Conservation (phyloP, 2,797 vertebrate genomes). For the Sebastes trivittatus region DNA sequence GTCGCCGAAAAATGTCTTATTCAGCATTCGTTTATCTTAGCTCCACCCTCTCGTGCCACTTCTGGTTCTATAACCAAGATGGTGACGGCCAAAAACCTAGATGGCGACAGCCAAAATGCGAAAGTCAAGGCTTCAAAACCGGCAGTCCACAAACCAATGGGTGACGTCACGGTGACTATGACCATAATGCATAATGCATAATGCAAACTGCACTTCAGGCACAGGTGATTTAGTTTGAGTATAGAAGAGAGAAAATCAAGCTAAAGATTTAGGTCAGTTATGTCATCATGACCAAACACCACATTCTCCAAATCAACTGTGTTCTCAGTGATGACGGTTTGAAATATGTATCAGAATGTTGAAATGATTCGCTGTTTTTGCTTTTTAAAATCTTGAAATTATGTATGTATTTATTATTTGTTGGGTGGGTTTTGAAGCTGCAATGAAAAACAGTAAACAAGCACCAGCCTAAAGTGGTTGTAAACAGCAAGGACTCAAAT, state of each 20-base stretch:
- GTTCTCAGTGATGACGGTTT: background rate
- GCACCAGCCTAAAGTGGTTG: background rate
- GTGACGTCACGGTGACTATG: background rate
- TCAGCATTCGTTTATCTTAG: background rate
- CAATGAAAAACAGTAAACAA: background rate
- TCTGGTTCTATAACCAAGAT: background rate
- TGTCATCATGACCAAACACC: background rate
- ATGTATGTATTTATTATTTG: background rate
- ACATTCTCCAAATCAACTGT: background rate
- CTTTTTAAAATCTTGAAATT: background rate
- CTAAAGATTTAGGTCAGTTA: background rate
- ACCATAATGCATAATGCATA: background rate
- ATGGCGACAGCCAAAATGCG: background rate
- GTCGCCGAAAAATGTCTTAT: background rate
- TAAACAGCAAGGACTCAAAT: background rate
- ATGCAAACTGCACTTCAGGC: background rate
- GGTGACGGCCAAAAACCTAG: background rate
- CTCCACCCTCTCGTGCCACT: background rate
- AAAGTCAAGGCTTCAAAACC: background rate
- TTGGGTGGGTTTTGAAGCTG: background rate
- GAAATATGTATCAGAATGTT: background rate
- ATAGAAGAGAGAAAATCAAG: background rate
- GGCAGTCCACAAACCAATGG: background rate
- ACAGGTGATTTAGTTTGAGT: background rate
- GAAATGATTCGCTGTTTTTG: background rate